These are phyloP conservation scores for Callorhinus ursinus DNA, from an alignment of 2,113 vertebrate species.

Conservation along the genomic window DNA sequence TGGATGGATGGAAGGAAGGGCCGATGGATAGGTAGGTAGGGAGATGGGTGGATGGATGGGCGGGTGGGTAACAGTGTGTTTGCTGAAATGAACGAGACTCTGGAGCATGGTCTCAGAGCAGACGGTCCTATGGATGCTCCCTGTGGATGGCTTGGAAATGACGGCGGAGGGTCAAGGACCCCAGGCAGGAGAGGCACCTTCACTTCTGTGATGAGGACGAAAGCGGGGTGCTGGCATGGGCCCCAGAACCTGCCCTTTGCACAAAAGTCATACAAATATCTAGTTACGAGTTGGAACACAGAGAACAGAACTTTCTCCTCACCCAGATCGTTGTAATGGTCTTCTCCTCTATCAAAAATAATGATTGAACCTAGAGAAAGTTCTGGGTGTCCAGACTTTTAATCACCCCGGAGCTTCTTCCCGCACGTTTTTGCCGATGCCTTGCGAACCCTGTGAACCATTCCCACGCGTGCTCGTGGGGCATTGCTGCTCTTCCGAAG, in stretches of 20 bases:
- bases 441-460: not conserved
- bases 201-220: not conserved
- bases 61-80: rapidly evolving
- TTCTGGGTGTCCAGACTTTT: rapidly evolving
- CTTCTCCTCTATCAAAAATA: not conserved
- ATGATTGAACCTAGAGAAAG: rapidly evolving
- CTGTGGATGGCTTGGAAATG: too few relatives aligned
- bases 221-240: rapidly evolving
- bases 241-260: not conserved
- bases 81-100: not conserved
- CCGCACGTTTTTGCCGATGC: rapidly evolving
- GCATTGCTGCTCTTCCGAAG: not conserved
- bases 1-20: too few relatives aligned
- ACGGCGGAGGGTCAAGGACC: too few relatives aligned
- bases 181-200: not conserved
- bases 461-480: rapidly evolving
- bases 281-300: rapidly evolving
- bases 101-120: not conserved
- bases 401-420: rapidly evolving
- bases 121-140: too few relatives aligned
- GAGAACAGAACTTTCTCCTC: rapidly evolving
- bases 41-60: not conserved
- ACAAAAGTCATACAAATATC: rapidly evolving
- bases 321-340: not conserved
- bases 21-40: too few relatives aligned